Conservation (phyloP, 2,888 invertebrate species). For the Dorcus hopei region DNA sequence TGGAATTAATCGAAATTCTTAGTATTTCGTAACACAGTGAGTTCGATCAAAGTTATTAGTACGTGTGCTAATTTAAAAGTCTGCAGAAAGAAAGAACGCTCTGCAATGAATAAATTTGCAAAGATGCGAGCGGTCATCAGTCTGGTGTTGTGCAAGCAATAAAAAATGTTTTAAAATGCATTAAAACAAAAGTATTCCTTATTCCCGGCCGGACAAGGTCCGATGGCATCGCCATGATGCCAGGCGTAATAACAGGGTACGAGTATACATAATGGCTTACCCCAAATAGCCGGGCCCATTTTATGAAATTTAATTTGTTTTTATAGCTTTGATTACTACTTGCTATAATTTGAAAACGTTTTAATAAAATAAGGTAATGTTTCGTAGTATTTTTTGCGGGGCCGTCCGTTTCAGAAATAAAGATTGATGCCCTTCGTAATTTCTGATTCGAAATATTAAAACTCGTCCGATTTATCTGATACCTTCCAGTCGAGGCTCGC, state of each 20-base stretch:
- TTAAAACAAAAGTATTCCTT: constrained; percentile 37
- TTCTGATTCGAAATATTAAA: constrained; percentile 16
- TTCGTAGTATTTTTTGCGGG: constrained; percentile 17
- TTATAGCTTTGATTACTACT: constrained; percentile 53
- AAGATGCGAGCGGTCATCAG: neutral
- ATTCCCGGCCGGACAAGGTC: constrained; percentile 29
- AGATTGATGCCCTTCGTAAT: constrained; percentile 20
- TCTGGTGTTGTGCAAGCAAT: constrained; percentile 6
- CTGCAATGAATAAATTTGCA: constrained; percentile 2
- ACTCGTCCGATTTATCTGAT: neutral
- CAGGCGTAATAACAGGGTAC: constrained; percentile 48
- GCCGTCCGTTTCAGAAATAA: constrained; percentile 14
- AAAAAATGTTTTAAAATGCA: constrained; percentile 40
- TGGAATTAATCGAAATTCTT: too few relatives aligned
- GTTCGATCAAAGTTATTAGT: too few relatives aligned
- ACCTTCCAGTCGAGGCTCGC: neutral
- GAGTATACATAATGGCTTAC: constrained; percentile 48
- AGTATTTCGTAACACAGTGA: too few relatives aligned
- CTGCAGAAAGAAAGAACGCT: neutral
- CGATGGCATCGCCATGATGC: constrained; percentile 21
- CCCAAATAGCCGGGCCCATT: constrained; percentile 50
- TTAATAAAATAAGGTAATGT: constrained; percentile 28
- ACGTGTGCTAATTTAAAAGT: too few relatives aligned
- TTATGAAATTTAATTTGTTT: constrained; percentile 53
- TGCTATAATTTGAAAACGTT: constrained; percentile 50